These are phyloP conservation scores for Bombyx mori DNA, from an alignment of 1,140 invertebrate genomes.

Conservation along the genomic window ASM3026992v2 NC_085116.1:8238001-8238500, in stretches of 20 bases:
- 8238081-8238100: conserved; percentile 10
- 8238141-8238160: conserved; percentile 7
- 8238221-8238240: too few relatives aligned
- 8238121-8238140: conserved; percentile 5
- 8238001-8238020: too few relatives aligned
- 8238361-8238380: neutral
- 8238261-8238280: too few relatives aligned
- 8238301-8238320: too few relatives aligned
- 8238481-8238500: conserved; percentile 55
- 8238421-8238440: conserved; percentile 27
- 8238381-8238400: conserved; percentile 3
- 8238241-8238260: too few relatives aligned
- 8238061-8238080: conserved; percentile 21
- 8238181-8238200: too few relatives aligned
- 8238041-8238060: conserved; percentile 27
- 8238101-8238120: conserved; percentile 8
- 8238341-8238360: too few relatives aligned
- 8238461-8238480: conserved; percentile 52
- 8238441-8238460: conserved; percentile 52
- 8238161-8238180: too few relatives aligned
- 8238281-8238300: too few relatives aligned
- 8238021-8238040: conserved; percentile 8
- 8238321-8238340: too few relatives aligned
- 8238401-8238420: conserved; percentile 32
- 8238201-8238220: too few relatives aligned